A percentile compares a stretch with the other conserved stretches of the same genome.
Conservation (phyloP, 2,113 vertebrate species). For the Trichechus manatus region DNA sequence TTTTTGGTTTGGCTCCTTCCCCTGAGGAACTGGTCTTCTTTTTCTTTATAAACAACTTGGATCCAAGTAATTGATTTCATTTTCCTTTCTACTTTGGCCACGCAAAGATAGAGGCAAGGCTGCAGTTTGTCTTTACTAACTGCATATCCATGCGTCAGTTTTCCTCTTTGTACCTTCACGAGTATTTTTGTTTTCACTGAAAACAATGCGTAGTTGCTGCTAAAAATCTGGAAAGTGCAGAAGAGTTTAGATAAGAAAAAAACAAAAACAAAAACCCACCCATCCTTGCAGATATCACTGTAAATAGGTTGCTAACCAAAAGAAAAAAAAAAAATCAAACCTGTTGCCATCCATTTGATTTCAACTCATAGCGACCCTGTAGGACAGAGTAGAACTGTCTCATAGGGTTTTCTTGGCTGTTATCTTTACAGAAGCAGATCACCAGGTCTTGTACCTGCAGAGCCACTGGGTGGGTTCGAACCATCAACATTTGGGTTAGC, state of each 20-base stretch:
- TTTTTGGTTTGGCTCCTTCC: background rate
- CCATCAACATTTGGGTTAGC: background rate
- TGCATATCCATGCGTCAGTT: background rate
- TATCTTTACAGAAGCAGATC: too few relatives aligned
- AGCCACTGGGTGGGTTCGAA: background rate
- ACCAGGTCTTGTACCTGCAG: too few relatives aligned
- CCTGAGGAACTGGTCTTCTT: background rate
- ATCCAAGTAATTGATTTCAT: background rate
- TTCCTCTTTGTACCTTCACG: background rate
- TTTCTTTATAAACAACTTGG: background rate
- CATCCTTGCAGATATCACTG: background rate
- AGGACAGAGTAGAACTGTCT: background rate
- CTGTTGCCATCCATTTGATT: background rate
- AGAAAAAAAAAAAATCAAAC: background rate
- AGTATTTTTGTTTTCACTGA: conserved; percentile 29
- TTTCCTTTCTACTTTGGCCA: background rate
- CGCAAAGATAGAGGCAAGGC: background rate
- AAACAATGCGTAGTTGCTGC: background rate
- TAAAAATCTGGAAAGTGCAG: background rate
- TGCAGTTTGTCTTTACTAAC: background rate
- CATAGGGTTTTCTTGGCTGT: background rate
- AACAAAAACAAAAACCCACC: background rate
- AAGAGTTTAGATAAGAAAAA: background rate
- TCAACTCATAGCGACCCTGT: background rate
- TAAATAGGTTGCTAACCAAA: background rate